Conservation (phyloP, 2,113 vertebrate genomes). For the Axis porcinus region DNA sequence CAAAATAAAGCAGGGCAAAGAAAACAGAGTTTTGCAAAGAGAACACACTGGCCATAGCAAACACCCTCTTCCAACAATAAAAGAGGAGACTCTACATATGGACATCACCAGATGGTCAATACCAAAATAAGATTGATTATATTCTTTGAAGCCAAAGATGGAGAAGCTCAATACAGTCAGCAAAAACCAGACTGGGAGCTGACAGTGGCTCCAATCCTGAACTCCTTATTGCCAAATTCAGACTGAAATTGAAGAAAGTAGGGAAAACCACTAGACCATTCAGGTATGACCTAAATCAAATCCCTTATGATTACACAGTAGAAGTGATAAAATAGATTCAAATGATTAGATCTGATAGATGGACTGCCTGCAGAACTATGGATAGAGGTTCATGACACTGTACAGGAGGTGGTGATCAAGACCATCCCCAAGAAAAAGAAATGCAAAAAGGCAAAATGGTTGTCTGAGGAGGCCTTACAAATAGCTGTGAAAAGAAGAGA, state of each 20-base stretch:
- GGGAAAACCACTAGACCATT: not conserved
- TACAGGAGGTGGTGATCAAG: not conserved
- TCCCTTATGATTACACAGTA: not conserved
- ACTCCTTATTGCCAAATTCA: not conserved
- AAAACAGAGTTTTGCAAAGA: not conserved
- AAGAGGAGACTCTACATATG: not conserved
- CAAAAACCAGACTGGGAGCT: no score
- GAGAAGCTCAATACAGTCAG: not conserved
- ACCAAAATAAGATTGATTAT: not conserved
- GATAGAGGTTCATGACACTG: not conserved
- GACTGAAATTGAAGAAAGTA: not conserved
- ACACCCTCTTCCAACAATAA: not conserved
- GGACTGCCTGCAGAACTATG: not conserved
- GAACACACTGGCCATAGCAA: not conserved
- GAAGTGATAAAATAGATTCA: not conserved
- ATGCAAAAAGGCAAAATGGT: not conserved
- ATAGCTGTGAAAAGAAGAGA: not conserved
- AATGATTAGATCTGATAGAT: not conserved
- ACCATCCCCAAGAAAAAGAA: not conserved
- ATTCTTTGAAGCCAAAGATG: not conserved
- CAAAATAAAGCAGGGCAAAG: not conserved
- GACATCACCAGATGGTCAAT: not conserved
- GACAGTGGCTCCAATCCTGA: no score
- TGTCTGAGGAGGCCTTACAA: not conserved
- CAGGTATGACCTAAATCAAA: not conserved